Evolutionary conservation across 2,113 vertebrate genomes (phyloP).

Genomic region (Rhea pennata): DNA sequence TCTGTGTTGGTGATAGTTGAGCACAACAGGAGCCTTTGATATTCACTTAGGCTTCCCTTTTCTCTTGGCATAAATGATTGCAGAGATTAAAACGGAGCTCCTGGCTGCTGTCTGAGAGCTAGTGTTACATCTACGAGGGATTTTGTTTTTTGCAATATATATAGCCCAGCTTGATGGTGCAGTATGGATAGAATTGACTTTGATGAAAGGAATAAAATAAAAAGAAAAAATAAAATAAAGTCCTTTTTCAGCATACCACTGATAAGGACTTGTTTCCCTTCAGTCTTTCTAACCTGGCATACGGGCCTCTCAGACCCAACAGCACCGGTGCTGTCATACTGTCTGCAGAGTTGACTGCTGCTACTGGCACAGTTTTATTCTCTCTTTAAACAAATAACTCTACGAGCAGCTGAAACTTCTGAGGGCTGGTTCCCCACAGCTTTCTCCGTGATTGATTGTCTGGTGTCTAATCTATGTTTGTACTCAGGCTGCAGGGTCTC

Average conservation of each 20-base stretch:
- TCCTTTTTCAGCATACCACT: neutral
- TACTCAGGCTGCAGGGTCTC: neutral
- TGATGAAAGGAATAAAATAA: neutral
- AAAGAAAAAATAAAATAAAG: neutral
- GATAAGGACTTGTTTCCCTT: neutral
- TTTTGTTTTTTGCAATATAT: neutral
- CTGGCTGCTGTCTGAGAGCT: neutral
- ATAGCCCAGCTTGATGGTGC: neutral
- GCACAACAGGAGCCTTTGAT: neutral
- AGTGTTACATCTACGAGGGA: neutral
- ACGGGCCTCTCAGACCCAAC: neutral
- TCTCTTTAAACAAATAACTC: neutral
- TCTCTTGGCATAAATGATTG: neutral
- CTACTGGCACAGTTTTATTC: neutral
- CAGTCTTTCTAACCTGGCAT: neutral
- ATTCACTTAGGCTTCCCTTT: neutral
- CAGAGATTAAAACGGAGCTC: neutral
- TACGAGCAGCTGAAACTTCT: neutral
- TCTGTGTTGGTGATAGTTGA: neutral
- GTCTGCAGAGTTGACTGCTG: neutral
- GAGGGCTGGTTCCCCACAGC: neutral
- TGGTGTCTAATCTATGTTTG: neutral
- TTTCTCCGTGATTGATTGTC: neutral
- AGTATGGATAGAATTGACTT: neutral
- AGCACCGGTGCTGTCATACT: neutral